Conservation (phyloP, 2,797 vertebrate species). For the Sebastes cheni region DNA sequence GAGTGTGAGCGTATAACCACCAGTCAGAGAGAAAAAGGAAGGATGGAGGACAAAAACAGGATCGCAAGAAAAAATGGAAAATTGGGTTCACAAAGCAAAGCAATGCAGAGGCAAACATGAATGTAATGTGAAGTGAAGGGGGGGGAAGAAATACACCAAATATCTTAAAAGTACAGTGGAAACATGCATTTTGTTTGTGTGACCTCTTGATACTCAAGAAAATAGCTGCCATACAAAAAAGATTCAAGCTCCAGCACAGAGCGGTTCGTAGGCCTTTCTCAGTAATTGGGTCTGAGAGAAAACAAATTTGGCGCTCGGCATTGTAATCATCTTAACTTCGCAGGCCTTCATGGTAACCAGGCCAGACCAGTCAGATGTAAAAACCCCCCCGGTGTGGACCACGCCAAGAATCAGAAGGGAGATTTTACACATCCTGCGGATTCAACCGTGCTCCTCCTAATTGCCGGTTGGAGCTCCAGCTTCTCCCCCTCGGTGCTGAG, state of each 20-base stretch:
- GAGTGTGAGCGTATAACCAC: conserved; percentile 53
- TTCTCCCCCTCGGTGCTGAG: conserved; percentile 56
- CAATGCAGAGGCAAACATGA: conserved; percentile 20
- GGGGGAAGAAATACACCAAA: background rate
- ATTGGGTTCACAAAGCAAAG: conserved; percentile 44
- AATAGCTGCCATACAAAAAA: conserved; percentile 13
- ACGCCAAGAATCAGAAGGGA: conserved; percentile 73
- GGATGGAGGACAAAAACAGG: conserved; percentile 17
- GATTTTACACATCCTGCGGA: conserved; percentile 79
- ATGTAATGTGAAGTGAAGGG: conserved; percentile 7
- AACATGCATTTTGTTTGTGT: conserved; percentile 17
- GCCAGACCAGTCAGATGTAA: conserved; percentile 50
- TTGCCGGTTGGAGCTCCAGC: conserved; percentile 78
- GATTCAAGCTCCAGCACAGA: conserved; percentile 25
- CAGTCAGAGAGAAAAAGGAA: conserved; percentile 50
- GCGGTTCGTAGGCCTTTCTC: conserved; percentile 11
- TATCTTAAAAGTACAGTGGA: conserved; percentile 9
- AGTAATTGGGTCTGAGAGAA: conserved; percentile 49
- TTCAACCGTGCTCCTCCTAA: conserved; percentile 77
- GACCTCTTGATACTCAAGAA: conserved; percentile 21
- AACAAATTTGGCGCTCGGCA: conserved; percentile 63
- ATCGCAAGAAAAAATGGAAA: conserved; percentile 27
- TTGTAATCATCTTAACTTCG: conserved; percentile 71
- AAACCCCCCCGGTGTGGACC: background rate
- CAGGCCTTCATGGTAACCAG: conserved; percentile 67